Evolutionary conservation across 2,113 vertebrate genomes (phyloP), one percentile per base, ranked within the genome.

Genomic region (Microcebus griseorufus): DNA sequence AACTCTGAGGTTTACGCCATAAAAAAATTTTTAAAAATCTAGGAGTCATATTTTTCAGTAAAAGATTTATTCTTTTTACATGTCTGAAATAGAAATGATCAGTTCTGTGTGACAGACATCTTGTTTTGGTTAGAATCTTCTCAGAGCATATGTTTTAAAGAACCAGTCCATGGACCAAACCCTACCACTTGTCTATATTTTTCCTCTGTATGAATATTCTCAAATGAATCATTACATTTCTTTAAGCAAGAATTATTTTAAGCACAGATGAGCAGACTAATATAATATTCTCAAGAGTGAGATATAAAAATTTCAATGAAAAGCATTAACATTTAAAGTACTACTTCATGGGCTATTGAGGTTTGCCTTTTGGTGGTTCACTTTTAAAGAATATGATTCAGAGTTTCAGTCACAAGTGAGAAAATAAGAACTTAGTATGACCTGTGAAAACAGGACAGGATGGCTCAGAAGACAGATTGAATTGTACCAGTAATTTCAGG

Each of bases 341-440:
- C 1, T 6, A 11, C 22, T 67, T 84, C 13, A 70, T 51, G 39
- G 48, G 27, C 11, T 85, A 45, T 53, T 80, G 90, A 90, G 73
- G 18, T 51, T 76, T 79, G 20, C 6, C 23, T 94, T 79, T 90
- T 67, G 48, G 4, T 55, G 23, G 7, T 55, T 81, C 2, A 45
- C 5, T 91, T 90, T 94, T 9, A 89, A 89, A 86, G 6, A 70
- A 12, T 32, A 39, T 27, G n/a, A 13, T 64, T 88, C 60, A 88
- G 58, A 88, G 62, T 62, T 95, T 85, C 25, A 85, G 22, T 67
- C 23, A 22, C 6, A 64, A 79, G 45, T 37, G n/a, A 51, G 65
- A 37, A 88, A 90, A 94, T 75, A 58, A 84, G 27, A 97, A 88
- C 16, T 89, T 80, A 67, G n/a, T 55, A 69, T 83, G 13, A 64